Conservation (phyloP, 2,113 vertebrate genomes). For the Oophaga pumilio region DNA sequence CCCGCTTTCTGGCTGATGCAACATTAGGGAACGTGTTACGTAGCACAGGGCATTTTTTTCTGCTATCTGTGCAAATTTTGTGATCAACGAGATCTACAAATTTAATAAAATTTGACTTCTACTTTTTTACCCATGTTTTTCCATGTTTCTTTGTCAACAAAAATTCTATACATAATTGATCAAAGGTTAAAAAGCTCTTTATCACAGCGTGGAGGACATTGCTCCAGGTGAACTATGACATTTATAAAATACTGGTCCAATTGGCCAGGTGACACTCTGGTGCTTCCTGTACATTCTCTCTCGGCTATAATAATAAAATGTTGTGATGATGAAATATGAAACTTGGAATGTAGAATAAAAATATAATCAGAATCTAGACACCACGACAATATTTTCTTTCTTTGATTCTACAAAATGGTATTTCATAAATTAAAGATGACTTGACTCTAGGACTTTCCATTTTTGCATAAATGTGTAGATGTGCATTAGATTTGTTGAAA, state of each 20-base stretch:
- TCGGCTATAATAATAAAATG: not conserved
- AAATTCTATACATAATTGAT: not conserved
- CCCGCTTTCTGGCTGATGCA: no score
- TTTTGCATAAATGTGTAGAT: not conserved
- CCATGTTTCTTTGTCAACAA: not conserved
- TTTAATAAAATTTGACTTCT: no score
- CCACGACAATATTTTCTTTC: not conserved
- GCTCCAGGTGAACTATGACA: not conserved
- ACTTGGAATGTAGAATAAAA: not conserved
- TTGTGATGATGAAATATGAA: conserved; percentile 5
- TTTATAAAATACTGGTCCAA: conserved; percentile 5
- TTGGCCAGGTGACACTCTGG: not conserved
- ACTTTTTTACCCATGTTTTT: not conserved
- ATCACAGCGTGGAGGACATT: not conserved
- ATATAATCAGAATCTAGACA: not conserved
- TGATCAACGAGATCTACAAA: no score
- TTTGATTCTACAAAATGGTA: not conserved
- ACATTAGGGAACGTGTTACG: no score
- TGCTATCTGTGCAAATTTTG: no score
- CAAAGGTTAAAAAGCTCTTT: not conserved
- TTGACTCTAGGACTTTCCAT: not conserved
- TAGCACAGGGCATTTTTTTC: no score
- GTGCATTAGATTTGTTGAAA: not conserved
- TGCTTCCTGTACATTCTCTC: not conserved
- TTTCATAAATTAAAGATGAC: not conserved